phyloP scores from a whole-genome alignment of 92 coral and sea anemone genomes.

The Phymanthus crucifer region DNA sequence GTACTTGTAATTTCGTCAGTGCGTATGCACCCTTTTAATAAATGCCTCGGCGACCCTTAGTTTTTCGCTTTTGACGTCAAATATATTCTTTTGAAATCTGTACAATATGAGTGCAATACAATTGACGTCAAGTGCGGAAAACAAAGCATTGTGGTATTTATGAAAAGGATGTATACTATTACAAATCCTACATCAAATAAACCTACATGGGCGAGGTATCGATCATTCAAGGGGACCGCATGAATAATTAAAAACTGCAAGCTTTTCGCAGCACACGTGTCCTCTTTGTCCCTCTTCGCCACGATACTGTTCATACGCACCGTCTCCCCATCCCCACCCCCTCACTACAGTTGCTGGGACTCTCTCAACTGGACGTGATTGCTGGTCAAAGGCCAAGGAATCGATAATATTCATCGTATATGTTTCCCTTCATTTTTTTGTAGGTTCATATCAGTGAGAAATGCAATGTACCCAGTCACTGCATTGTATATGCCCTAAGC shows the following conservation, averaged over 20 bases:
- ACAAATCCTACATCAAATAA: conserved; percentile 17
- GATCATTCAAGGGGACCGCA: conserved; percentile 11
- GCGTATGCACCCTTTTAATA: not conserved
- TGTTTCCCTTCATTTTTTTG: not conserved
- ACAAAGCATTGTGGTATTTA: too few species aligned
- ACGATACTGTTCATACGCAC: conserved; percentile 18
- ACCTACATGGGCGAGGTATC: conserved; percentile 2
- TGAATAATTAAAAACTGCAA: conserved; percentile 14
- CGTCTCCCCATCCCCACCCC: too few species aligned
- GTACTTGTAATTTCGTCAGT: conserved; percentile 15
- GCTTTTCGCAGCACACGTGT: conserved; percentile 16
- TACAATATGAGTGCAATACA: too few species aligned
- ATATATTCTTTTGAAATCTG: too few species aligned
- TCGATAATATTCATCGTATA: not conserved
- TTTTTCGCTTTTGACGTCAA: too few species aligned
- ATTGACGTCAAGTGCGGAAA: too few species aligned
- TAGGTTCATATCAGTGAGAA: conserved; percentile 22
- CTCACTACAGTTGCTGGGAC: too few species aligned
- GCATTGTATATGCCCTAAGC: conserved; percentile 10
- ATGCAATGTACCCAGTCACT: conserved; percentile 15
- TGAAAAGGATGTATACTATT: too few species aligned
- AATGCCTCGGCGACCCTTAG: too few species aligned
- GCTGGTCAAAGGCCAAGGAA: too few species aligned
- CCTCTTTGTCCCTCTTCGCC: conserved; percentile 13
- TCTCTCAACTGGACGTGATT: too few species aligned